Base-by-base conservation (phyloP, 2,888 invertebrate species). In the Pegoplata infirma region DNA sequence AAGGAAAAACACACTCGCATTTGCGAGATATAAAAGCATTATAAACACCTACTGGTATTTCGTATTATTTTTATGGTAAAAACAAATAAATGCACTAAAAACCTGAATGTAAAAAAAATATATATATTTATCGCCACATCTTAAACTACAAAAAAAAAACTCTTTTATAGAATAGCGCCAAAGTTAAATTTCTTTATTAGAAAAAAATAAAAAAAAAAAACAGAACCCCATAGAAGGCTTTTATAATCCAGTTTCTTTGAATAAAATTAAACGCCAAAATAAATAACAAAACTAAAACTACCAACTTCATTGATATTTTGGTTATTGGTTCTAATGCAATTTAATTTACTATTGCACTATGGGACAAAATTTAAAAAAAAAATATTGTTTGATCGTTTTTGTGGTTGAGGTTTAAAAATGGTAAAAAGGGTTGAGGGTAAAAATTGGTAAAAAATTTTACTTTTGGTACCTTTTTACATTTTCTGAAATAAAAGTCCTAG, bases 1-100 rank as follows among this genome's bases (percentile, higher is more conserved):
- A 1, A 5, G 51, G 19, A 8, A 32, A 25, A 16, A 16, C 47
- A 25, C 12, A 21, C 32, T 56, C 21, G 6, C 4, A n/a, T n/a
- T n/a, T n/a, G n/a, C n/a, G n/a, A n/a, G n/a, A n/a, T 58, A 51
- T 44, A 2, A 56, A 53, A 46, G 21, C 19, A 16, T 5, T 49
- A 14, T 14, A 28, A 78, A 78, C 77, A 78, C 77, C 77, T 73
- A 78, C 77, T 78, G 63, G 51, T 58, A 68, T 64, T 73, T 72
- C 14, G 55, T 61, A 68, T 72, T 56, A 67, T 58, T 73, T 40
- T 56, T 72, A 55, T 49, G 56, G 36, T 3, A 46, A 64, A 56
- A 47, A 56, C 12, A 69, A 69, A 25, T 44, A 69, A 63, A 51
- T 76, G 49, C 17, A 49, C 63, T 63, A 10, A 12, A 63, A 53